Percentiles rank a stretch among this genome's conserved stretches.
Evolutionary conservation across 2,113 vertebrate genomes (phyloP).

Genomic region (Oceanodroma tethys): DNA sequence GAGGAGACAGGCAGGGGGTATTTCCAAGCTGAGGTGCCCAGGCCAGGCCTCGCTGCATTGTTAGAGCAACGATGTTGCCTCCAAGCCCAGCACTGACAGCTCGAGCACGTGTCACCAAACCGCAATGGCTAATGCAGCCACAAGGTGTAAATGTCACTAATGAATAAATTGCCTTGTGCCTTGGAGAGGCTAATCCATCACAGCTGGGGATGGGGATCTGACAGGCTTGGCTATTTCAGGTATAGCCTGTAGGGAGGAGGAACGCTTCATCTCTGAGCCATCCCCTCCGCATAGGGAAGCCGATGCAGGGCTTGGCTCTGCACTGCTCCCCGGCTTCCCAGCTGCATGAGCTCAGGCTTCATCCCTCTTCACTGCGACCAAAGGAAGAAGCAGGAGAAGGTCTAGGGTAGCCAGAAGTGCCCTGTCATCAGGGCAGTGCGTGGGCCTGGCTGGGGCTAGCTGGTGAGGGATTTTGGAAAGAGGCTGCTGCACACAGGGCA

Average conservation of each 20-base stretch:
- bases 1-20: neutral
- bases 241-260: constrained; percentile 9
- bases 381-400: neutral
- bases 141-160: constrained; percentile 64
- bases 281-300: neutral
- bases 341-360: neutral
- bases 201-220: neutral
- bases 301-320: neutral
- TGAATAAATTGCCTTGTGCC: constrained; percentile 58
- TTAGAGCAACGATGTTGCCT: neutral
- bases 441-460: neutral
- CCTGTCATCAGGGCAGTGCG: neutral
- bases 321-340: neutral
- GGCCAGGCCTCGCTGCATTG: neutral
- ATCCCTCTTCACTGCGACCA: neutral
- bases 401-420: neutral
- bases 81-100: constrained; percentile 17
- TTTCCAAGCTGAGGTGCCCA: neutral
- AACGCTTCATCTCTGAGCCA: neutral
- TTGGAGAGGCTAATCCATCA: constrained; percentile 39
- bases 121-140: constrained; percentile 7
- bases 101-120: constrained; percentile 5
- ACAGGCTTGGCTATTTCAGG: constrained; percentile 40
- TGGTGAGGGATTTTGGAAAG: neutral
- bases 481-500: neutral